phyloP scores from a whole-genome alignment of 2,797 vertebrate genomes.

The Acanthiza pusilla region DNA sequence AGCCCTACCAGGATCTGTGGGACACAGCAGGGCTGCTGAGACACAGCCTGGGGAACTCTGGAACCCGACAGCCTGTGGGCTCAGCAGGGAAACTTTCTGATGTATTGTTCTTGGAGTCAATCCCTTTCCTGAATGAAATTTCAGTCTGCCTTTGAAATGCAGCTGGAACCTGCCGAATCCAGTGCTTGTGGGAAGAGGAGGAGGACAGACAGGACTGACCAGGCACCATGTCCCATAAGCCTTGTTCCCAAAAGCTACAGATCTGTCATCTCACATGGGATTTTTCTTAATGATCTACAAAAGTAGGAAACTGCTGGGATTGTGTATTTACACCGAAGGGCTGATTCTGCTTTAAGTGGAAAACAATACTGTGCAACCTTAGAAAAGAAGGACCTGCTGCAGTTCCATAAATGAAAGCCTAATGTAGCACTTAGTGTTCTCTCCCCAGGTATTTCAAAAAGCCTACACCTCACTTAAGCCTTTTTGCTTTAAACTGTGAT shows the following conservation, averaged over 20 bases:
- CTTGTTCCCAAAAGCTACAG: not conserved
- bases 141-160: not conserved
- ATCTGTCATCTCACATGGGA: not conserved
- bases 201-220: not conserved
- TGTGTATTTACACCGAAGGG: not conserved
- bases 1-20: not conserved
- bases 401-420: not conserved
- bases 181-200: not conserved
- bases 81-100: not conserved
- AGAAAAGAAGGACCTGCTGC: not conserved
- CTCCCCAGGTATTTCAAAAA: not conserved
- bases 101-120: not conserved
- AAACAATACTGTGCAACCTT: not conserved
- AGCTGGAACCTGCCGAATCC: not conserved
- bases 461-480: not conserved
- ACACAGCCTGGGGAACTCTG: not conserved
- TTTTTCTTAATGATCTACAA: not conserved
- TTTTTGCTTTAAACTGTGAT: not conserved
- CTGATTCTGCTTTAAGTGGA: not conserved
- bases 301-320: not conserved
- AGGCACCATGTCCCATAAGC: rapidly evolving
- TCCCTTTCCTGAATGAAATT: not conserved
- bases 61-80: not conserved
- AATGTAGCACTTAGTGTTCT: not conserved
- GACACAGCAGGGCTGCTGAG: not conserved